Base-by-base conservation (phyloP, 2,113 vertebrate species). In the Syngnathus typhle region DNA sequence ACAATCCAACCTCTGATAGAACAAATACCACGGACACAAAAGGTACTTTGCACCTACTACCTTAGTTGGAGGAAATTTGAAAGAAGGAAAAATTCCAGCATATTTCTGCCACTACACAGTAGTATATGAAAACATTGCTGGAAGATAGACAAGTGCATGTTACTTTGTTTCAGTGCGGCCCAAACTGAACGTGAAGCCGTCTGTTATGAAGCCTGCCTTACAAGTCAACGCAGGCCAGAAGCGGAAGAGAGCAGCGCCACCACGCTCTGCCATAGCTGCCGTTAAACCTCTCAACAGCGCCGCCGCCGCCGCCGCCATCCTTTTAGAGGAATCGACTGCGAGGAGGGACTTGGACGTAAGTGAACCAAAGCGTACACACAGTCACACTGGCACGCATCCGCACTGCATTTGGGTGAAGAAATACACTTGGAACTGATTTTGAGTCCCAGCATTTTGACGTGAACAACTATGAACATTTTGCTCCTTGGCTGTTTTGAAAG, bases 131-230 rank as follows among this genome's bases (percentile, higher is more conserved):
- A 32, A 32, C 2, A 32, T 32, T 32, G 27, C 27, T 32, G 27
- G 27, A 32, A 32, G 27, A 32, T 32, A 32, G 27, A 32, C 27
- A 32, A 32, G 27, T 2, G 27, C 27, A 32, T 3, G 4, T 62
- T 10, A 43, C 7, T 43, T 32, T 44, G 69, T 84, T 88, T 0
- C 71, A 99, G 96, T 89, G 87, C 94, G 92, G 71, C 89, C 92
- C 51, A 96, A 93, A 74, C 78, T 92, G 81, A 95, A 90, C 54
- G 93, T 94, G 80, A 96, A 94, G 79, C 93, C 93, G 0, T 92
- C 83, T 2, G 91, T 95, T 9, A 79, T 92, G 78, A 95, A 93
- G 80, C 85, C 84, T 19, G 69, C 85, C 0, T 84, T 82, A 21
- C 89, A 90, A 9, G 67, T 89, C 8, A 94, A 90, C 64, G 73